Evolutionary conservation across 2,888 invertebrate species (phyloP).

Genomic region (Tetragonisca angustula): DNA sequence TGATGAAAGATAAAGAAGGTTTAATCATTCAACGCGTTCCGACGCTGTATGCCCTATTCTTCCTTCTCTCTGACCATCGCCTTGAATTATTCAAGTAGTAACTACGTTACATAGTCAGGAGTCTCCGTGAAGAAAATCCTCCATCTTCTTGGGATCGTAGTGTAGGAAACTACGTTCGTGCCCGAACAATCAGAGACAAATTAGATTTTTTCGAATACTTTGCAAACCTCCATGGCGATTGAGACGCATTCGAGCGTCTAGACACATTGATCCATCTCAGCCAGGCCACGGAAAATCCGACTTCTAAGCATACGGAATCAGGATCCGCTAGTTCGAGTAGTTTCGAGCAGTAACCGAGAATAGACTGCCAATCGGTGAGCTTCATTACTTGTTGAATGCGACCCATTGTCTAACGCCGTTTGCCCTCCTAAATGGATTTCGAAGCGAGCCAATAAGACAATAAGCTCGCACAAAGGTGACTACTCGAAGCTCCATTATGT

Average conservation of each 20-base stretch:
- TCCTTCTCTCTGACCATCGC: background rate
- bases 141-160: background rate
- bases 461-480: conserved; percentile 69
- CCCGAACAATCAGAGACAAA: background rate
- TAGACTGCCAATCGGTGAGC: conserved; percentile 66
- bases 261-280: conserved; percentile 48
- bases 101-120: background rate
- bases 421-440: conserved; percentile 75
- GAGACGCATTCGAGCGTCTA: conserved; percentile 34
- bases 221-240: conserved; percentile 9
- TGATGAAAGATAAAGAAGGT: background rate
- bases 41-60: background rate
- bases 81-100: background rate
- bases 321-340: conserved; percentile 42
- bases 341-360: conserved; percentile 48
- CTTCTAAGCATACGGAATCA: conserved; percentile 52
- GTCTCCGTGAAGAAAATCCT: background rate
- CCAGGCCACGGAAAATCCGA: conserved; percentile 39
- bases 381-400: conserved; percentile 76
- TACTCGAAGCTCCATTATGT: conserved; percentile 61
- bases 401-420: conserved; percentile 72
- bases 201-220: background rate
- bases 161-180: too few species aligned
- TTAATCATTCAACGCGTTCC: background rate
- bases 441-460: conserved; percentile 73